A percentile compares a stretch with the other conserved stretches of the same genome.
Conservation (phyloP, 2,113 vertebrate species). For the Bambusicola thoracicus region DNA sequence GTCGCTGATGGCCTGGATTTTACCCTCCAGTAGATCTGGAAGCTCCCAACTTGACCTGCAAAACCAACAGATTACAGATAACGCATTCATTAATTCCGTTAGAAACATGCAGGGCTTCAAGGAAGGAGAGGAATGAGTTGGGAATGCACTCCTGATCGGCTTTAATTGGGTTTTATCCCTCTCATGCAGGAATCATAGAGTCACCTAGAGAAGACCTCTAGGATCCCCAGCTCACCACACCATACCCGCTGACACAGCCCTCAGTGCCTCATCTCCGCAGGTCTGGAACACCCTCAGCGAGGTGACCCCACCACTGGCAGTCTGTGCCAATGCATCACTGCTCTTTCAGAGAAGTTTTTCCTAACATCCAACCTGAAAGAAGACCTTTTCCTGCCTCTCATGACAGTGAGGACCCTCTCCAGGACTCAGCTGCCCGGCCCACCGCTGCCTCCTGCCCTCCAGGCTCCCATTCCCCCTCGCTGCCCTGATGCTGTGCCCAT, state of each 20-base stretch:
- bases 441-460: neutral
- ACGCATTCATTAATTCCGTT: neutral
- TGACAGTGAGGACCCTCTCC: neutral
- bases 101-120: accelerated
- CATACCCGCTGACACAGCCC: too few species aligned
- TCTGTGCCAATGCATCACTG: too few species aligned
- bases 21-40: constrained; percentile 88
- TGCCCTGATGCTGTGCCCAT: too few species aligned
- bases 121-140: neutral
- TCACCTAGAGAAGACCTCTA: too few species aligned
- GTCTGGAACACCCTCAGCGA: too few species aligned
- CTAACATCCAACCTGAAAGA: too few species aligned
- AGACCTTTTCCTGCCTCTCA: too few species aligned
- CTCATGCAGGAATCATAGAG: neutral
- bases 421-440: neutral
- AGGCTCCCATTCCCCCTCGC: neutral
- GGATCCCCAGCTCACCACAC: too few species aligned
- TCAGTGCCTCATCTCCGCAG: too few species aligned
- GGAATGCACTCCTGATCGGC: neutral
- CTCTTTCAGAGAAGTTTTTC: too few species aligned
- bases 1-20: constrained; percentile 95
- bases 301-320: too few species aligned
- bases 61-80: neutral
- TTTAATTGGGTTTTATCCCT: neutral
- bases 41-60: constrained; percentile 98